These are phyloP conservation scores for Harpagoxenus sublaevis DNA, from an alignment of 2,888 invertebrate species.

Conservation along the genomic window DNA sequence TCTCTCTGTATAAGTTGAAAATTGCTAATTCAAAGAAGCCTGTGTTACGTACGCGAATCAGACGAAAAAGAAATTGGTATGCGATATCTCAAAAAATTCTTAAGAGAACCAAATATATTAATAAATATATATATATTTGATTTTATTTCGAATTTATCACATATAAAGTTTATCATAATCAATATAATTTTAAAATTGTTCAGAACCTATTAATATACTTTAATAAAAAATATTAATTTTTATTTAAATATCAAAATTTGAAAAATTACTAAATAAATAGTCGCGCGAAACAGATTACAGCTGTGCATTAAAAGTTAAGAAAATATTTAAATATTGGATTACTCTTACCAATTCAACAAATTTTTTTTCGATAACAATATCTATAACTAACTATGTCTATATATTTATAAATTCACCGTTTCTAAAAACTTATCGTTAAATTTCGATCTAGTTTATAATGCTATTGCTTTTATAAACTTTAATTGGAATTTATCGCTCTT, in stretches of 20 bases:
- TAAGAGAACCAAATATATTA: neutral
- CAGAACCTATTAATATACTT: neutral
- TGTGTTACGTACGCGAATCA: neutral
- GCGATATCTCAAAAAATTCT: neutral
- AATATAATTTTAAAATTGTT: neutral
- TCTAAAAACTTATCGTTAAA: neutral
- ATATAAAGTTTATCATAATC: neutral
- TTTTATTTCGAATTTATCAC: neutral
- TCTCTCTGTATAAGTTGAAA: neutral
- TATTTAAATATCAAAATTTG: neutral
- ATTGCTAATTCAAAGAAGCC: neutral
- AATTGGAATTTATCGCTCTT: neutral
- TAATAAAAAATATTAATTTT: neutral
- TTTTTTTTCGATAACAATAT: neutral
- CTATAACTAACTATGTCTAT: neutral
- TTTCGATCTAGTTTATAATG: neutral
- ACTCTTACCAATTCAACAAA: neutral
- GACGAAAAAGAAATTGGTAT: neutral
- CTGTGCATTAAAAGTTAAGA: neutral
- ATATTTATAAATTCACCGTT: neutral
- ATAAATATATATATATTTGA: neutral
- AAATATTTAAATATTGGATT: neutral
- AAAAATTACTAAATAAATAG: neutral
- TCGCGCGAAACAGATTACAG: neutral
- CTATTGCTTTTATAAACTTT: neutral